Percentiles rank a stretch among this genome's conserved stretches.
phyloP scores from a whole-genome alignment of 2,888 invertebrate genomes.

The Hyppa rectilinea region DNA sequence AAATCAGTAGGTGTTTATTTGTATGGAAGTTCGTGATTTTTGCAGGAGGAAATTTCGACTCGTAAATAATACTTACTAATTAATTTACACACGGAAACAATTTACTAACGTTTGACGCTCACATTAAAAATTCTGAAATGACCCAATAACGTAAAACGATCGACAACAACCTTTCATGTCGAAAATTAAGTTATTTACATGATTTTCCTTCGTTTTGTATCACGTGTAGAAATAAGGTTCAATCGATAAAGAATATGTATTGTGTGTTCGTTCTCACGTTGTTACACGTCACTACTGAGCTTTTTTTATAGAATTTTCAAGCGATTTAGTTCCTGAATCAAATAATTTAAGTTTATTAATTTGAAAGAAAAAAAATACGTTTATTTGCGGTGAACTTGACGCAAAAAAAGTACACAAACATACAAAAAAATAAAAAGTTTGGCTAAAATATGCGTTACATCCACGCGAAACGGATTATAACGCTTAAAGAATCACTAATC shows the following conservation, averaged over 20 bases:
- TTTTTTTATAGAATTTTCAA: not conserved
- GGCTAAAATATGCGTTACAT: too few relatives aligned
- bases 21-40: too few relatives aligned
- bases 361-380: too few relatives aligned
- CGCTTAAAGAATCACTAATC: too few relatives aligned
- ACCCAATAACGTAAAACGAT: slow-evolving; percentile 22
- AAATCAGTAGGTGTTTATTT: too few relatives aligned
- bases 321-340: too few relatives aligned
- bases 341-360: too few relatives aligned
- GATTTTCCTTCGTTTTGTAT: slow-evolving; percentile 11
- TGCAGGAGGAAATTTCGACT: too few relatives aligned
- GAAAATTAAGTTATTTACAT: slow-evolving; percentile 45
- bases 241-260: slow-evolving; percentile 52
- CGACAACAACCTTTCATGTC: slow-evolving; percentile 22
- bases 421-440: too few relatives aligned
- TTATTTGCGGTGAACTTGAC: too few relatives aligned
- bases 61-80: not conserved
- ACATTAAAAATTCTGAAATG: slow-evolving; percentile 7
- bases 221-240: not conserved
- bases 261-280: slow-evolving; percentile 62
- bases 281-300: slow-evolving; percentile 22
- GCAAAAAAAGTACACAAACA: too few relatives aligned
- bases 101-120: not conserved
- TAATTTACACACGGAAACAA: slow-evolving; percentile 1
- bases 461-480: too few relatives aligned